Percentiles rank a stretch among this genome's conserved stretches.
These are phyloP conservation scores for Drosophila algonquin DNA, from an alignment of 2,888 invertebrate species.

Conservation along the genomic window DNA sequence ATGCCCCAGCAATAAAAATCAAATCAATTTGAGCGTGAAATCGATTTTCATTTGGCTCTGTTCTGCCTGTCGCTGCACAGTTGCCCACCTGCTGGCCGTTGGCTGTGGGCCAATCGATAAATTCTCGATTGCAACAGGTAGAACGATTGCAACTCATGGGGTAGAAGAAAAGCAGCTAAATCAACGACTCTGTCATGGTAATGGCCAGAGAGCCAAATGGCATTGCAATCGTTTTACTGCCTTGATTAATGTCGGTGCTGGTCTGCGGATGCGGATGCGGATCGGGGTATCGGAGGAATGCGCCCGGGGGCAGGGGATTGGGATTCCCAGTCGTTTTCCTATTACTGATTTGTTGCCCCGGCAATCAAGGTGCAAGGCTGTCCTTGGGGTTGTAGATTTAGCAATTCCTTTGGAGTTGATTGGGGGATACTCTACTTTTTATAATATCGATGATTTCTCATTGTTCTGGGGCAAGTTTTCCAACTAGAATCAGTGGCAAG, in stretches of 20 bases:
- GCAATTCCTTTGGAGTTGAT: neutral
- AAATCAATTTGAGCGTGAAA: conserved; percentile 78
- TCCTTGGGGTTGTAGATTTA: neutral
- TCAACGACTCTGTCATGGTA: conserved; percentile 46
- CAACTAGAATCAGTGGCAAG: too few species aligned
- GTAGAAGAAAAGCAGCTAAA: conserved; percentile 34
- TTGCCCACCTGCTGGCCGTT: neutral
- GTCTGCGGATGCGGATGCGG: conserved; percentile 11
- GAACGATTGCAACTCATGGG: conserved; percentile 21
- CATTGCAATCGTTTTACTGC: conserved; percentile 52
- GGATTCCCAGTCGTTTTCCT: conserved; percentile 8
- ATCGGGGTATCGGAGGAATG: conserved; percentile 2
- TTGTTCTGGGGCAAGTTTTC: too few species aligned
- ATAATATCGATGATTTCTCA: too few species aligned
- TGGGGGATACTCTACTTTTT: neutral
- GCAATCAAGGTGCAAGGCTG: conserved; percentile 31
- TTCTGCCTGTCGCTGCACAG: conserved; percentile 17
- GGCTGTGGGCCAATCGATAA: conserved; percentile 55
- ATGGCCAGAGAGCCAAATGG: conserved; percentile 45
- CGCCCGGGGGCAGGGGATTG: conserved; percentile 7
- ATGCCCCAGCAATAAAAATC: conserved; percentile 71
- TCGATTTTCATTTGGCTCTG: conserved; percentile 64
- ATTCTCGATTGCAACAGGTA: conserved; percentile 68
- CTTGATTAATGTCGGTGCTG: conserved; percentile 57
- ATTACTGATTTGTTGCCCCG: conserved; percentile 6